Base-by-base conservation (phyloP, 2,888 invertebrate genomes). In the Chromoteleia sp. region DNA sequence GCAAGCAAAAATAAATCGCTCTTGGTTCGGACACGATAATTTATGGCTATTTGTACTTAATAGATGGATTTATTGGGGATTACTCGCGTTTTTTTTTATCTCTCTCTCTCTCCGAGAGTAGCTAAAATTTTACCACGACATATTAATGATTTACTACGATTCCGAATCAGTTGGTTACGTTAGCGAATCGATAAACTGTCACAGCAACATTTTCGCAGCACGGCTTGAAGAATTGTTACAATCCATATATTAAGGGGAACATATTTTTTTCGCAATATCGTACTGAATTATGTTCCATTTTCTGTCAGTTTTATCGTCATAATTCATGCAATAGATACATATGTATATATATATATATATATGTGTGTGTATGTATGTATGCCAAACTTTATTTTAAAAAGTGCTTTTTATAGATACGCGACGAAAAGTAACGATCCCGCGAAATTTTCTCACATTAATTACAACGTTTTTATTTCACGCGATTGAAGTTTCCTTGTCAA, bases 401-500 rank as follows among this genome's bases (percentile, higher is more conserved):
- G n/a, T n/a, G n/a, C n/a, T n/a, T n/a, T n/a, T n/a, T n/a, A n/a
- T 6, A 25, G 25, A 25, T 25, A 25, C 25, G 25, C 25, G n/a
- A n/a, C 2, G 59, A 50, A 39, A 65, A 52, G 50, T 29, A 21
- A 48, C n/a, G 33, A 41, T 12, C 21, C 29, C 29, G 19, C 12
- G 3, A 45, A 14, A 54, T 15, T 43, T 56, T 56, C 63, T 36
- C 36, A 52, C 65, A 56, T 65, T 65, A 74, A 74, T 63, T 56
- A 65, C 45, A 7, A 58, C 58, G 15, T 56, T 52, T 65, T 65
- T 74, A 63, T 65, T 74, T 65, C 41, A 29, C 17, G 50, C 45
- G 45, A 52, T 61, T 61, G 30, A 59, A 19, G 59, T 59, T 63
- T 63, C 56, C 45, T 29, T 36, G 76, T 52, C 68, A 70, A 76